Evolutionary conservation across 2,113 vertebrate genomes (phyloP), one percentile per base, ranked within the genome.

Genomic region (Hucho hucho): DNA sequence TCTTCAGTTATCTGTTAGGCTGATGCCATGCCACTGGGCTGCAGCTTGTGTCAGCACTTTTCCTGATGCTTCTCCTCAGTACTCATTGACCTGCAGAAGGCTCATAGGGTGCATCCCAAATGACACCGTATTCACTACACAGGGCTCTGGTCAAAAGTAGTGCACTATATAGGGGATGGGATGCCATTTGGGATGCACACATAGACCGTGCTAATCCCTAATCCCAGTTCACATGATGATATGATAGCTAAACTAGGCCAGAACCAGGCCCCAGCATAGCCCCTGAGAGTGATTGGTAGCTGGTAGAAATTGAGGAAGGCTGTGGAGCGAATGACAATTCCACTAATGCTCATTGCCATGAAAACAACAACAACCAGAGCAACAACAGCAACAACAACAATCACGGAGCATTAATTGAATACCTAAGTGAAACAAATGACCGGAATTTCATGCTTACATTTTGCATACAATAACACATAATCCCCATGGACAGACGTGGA

Each of bases 1-100:
- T 87, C 87, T 87, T 84, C 87, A 87, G 88, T 89, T 84, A 81
- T 86, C 76, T 88, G 69, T 83, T 71, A 84, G 84, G 80, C 75
- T 65, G 49, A 43, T 13, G 32, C 25, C 75, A 64, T 84, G 73
- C 90, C 79, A 75, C 79, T 12, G 87, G 84, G 81, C 85, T 72
- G 83, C 81, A 53, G 74, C 75, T 56, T 78, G 61, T 76, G 87
- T 86, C 86, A 83, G 87, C 83, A 67, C 68, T 84, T 87, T 86
- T 58, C 71, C 49, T 11, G 9, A 18, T 4, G 14, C 11, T 26
- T 69, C 25, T 26, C 46, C 26, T 64, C 32, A 26, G 14, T 25
- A 11, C 26, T 53, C 70, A 14, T 11, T 37, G 70, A 63, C 70
- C 70, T 63, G 70, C 59, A 65, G 26, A 13, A 56, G 47, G 28